Conservation (phyloP, 2,888 invertebrate genomes). For the Pterostichus niger region DNA sequence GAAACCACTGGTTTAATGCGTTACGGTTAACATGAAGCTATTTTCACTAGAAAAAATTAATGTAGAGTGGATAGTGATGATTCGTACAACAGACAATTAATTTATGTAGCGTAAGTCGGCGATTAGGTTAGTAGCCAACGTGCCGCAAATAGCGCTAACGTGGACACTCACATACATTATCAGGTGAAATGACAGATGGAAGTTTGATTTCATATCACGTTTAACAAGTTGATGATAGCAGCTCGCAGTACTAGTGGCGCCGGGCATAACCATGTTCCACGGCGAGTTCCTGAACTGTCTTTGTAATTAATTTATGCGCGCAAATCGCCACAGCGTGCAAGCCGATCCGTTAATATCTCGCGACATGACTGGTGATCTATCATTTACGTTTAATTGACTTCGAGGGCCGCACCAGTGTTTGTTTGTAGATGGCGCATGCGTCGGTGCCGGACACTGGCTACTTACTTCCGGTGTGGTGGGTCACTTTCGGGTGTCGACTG, state of each 20-base stretch:
- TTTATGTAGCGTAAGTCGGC: slow-evolving; percentile 47
- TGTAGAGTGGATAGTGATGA: neutral
- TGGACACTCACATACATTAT: slow-evolving; percentile 28
- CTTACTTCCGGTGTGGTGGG: neutral
- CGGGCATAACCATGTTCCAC: slow-evolving; percentile 19
- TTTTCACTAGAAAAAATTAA: neutral
- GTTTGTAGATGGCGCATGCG: slow-evolving; percentile 34
- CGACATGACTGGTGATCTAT: slow-evolving; percentile 73
- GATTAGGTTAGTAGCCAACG: slow-evolving; percentile 26
- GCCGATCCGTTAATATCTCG: slow-evolving; percentile 74
- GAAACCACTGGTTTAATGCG: no score
- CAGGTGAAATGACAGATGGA: slow-evolving; percentile 59
- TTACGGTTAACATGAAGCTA: no score
- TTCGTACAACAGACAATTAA: slow-evolving; percentile 4
- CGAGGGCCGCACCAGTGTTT: slow-evolving; percentile 68
- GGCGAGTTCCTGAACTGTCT: slow-evolving; percentile 68
- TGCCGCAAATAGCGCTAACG: slow-evolving; percentile 16
- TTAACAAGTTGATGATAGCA: slow-evolving; percentile 62
- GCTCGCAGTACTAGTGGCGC: neutral
- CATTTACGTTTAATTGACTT: slow-evolving; percentile 75
- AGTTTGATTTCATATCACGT: slow-evolving; percentile 64
- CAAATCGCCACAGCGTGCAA: slow-evolving; percentile 72
- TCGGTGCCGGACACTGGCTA: slow-evolving; percentile 6
- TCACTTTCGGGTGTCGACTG: slow-evolving; percentile 12
- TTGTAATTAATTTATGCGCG: slow-evolving; percentile 73